These are phyloP conservation scores for Drosophila bocki DNA, from an alignment of 1,140 invertebrate genomes.

Conservation along the genomic window DNA sequence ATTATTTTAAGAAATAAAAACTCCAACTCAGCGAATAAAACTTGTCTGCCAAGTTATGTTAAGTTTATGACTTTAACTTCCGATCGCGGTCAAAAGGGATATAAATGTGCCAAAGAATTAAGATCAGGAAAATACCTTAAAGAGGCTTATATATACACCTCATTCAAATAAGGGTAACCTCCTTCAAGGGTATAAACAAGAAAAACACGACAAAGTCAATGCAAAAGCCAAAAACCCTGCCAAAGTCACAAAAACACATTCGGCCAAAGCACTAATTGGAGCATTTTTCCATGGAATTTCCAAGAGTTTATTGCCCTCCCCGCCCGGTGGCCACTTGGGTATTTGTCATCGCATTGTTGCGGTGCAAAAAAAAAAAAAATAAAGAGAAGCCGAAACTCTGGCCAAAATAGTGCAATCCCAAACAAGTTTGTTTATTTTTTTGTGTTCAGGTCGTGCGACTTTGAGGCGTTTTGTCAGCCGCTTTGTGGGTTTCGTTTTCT, in stretches of 20 bases:
- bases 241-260: slow-evolving; percentile 42
- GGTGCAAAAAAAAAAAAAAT: slow-evolving; percentile 10
- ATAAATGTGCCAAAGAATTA: not conserved
- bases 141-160: not conserved
- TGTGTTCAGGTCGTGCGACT: slow-evolving; percentile 39
- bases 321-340: slow-evolving; percentile 25
- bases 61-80: slow-evolving; percentile 2
- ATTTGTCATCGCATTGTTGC: slow-evolving; percentile 49
- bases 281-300: slow-evolving; percentile 70
- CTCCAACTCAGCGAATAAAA: not conserved
- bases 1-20: not conserved
- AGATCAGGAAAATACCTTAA: not conserved
- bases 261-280: slow-evolving; percentile 53
- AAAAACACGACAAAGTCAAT: slow-evolving; percentile 20
- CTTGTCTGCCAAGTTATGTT: not conserved
- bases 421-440: slow-evolving; percentile 48
- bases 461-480: slow-evolving; percentile 62
- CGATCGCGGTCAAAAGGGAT: not conserved
- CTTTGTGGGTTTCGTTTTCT: slow-evolving; percentile 45
- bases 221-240: slow-evolving; percentile 36
- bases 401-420: slow-evolving; percentile 55
- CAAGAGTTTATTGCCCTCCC: slow-evolving; percentile 73
- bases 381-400: slow-evolving; percentile 7
- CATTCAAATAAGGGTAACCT: slow-evolving; percentile 6
- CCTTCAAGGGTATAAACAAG: slow-evolving; percentile 30